These are phyloP conservation scores for Uria lomvia DNA, from an alignment of 2,113 vertebrate species.

Conservation along the genomic window DNA sequence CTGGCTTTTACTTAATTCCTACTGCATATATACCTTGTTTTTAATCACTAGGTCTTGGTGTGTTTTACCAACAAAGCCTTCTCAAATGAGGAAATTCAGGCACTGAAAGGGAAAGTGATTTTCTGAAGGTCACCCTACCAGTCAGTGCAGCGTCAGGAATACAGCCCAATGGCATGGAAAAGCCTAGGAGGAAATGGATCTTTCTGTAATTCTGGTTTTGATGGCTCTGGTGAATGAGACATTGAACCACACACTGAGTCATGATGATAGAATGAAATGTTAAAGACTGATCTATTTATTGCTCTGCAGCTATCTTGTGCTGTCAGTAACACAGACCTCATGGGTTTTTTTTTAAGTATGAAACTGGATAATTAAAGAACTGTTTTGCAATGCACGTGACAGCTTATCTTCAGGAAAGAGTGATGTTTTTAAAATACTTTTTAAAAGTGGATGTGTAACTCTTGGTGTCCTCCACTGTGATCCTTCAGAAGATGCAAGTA, in stretches of 20 bases:
- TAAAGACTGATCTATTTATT: neutral
- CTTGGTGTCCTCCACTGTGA: neutral
- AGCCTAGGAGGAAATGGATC: neutral
- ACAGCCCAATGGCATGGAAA: neutral
- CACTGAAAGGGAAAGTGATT: neutral
- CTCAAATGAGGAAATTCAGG: neutral
- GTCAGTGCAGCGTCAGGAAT: neutral
- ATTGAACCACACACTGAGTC: slow-evolving; percentile 25
- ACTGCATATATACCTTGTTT: neutral
- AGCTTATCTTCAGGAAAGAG: neutral
- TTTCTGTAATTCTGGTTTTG: slow-evolving; percentile 3
- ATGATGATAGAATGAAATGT: neutral
- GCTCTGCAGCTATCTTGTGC: neutral
- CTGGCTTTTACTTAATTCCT: neutral
- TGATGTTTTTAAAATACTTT: neutral
- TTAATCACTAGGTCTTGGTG: neutral
- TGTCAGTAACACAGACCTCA: neutral
- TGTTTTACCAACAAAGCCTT: neutral
- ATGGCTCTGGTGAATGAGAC: slow-evolving; percentile 19
- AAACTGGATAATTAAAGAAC: neutral
- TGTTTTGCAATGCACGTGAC: neutral
- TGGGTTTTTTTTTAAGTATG: neutral
- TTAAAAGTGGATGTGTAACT: neutral
- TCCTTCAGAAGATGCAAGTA: neutral
- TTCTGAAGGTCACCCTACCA: neutral